Conservation (phyloP, 2,888 invertebrate genomes). For the Sepioteuthis lessoniana region DNA sequence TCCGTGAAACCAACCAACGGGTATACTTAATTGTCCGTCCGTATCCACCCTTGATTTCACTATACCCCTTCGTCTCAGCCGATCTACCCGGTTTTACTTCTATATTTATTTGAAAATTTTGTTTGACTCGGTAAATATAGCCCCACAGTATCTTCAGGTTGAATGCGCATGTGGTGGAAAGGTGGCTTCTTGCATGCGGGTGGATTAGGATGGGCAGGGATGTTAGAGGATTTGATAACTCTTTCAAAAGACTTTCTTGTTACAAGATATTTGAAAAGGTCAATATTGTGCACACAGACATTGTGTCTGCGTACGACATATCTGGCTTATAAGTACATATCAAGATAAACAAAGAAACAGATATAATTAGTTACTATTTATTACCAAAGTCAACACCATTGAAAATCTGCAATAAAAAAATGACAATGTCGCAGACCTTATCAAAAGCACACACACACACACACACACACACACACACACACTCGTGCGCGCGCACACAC, state of each 20-base stretch:
- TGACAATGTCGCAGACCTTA: too few relatives aligned
- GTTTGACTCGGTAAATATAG: conserved; percentile 2
- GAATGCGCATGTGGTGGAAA: neutral
- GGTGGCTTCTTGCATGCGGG: neutral
- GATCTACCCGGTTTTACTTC: neutral
- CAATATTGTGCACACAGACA: neutral
- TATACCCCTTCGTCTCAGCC: neutral
- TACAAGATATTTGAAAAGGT: conserved; percentile 33
- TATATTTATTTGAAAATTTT: neutral
- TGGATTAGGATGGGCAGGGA: neutral
- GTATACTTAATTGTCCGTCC: conserved; percentile 1
- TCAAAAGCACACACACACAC: too few relatives aligned
- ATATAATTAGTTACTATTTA: too few relatives aligned
- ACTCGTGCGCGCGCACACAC: too few relatives aligned
- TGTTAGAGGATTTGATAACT: neutral
- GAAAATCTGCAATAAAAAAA: too few relatives aligned
- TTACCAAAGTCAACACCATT: too few relatives aligned
- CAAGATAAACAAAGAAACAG: neutral
- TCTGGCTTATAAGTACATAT: neutral
- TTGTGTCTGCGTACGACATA: neutral
- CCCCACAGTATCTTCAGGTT: neutral
- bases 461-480: too few relatives aligned
- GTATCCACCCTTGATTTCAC: neutral
- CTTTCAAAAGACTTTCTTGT: neutral
- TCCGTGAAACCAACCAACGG: neutral